Evolutionary conservation across 2,888 invertebrate species (phyloP).

Genomic region (Cheilosia impressa): DNA sequence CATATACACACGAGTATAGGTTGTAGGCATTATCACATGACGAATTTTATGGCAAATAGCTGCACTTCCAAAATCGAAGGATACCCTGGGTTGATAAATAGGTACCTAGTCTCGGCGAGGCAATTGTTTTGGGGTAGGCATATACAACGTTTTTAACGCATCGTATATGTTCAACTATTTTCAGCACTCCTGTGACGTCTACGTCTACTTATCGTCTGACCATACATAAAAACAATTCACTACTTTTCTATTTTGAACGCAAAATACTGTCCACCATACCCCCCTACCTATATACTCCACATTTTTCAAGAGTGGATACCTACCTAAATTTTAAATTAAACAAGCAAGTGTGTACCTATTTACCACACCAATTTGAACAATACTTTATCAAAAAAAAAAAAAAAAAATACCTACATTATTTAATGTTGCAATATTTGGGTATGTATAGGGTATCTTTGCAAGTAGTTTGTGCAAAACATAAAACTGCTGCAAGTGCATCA

Average conservation of each 20-base stretch:
- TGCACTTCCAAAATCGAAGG: too few relatives aligned
- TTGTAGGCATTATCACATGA: too few relatives aligned
- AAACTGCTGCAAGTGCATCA: constrained; percentile 26
- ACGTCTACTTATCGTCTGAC: constrained; percentile 6
- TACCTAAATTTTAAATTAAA: neutral
- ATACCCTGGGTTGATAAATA: too few relatives aligned
- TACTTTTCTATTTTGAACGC: neutral
- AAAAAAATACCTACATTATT: too few relatives aligned
- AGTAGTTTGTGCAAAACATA: constrained; percentile 24
- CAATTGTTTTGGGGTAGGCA: too few relatives aligned
- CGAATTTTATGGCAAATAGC: too few relatives aligned
- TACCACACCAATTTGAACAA: constrained; percentile 6
- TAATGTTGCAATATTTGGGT: constrained; percentile 36
- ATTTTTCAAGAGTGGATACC: neutral
- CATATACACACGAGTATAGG: too few relatives aligned
- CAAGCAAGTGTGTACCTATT: neutral
- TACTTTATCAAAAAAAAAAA: neutral
- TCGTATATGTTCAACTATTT: neutral
- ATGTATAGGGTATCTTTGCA: neutral
- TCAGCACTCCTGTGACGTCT: constrained; percentile 13
- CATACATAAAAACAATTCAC: constrained; percentile 1
- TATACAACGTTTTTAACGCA: neutral
- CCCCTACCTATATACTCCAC: neutral
- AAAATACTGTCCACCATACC: neutral
- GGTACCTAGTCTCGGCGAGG: too few relatives aligned